Evolutionary conservation across 2,797 vertebrate species (phyloP), one percentile per base, ranked within the genome.

Genomic region (Apodemus agrarius): DNA sequence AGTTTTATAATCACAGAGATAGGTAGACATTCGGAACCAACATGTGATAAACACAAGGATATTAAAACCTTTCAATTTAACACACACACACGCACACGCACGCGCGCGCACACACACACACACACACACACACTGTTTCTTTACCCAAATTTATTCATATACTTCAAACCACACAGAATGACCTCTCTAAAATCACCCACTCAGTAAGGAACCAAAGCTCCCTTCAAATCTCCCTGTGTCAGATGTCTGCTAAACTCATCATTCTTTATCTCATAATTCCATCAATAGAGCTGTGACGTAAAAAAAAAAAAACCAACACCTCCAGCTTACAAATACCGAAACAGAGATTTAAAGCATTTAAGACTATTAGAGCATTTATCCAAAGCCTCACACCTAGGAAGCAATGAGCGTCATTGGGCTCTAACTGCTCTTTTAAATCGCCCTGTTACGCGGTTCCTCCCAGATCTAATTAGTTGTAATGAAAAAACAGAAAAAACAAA

Each of bases 401-500:
- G 19, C 22, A n/a, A 17, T 75, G 11, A 21, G 61, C 91, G 26
- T 92, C 79, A 94, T 83, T 72, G 69, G 90, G 52, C 34, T 95
- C 88, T 65, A 94, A 92, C 82, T 80, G n/a, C 4, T 86, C 67
- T 49, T n/a, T 92, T 91, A 84, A 94, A 78, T 97, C 69, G 67
- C 59, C 10, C 40, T 17, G 29, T 16, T 89, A 34, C 16, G 31
- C n/a, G 81, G 52, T 52, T 43, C 63, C 81, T 92, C 69, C 94
- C 49, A 76, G 54, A 89, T 80, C 29, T 80, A 85, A 93, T 94
- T 80, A 90, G 37, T 91, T 69, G 89, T 94, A 76, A 87, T 96
- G 76, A 84, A 89, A 57, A 46, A 46, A 59, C 16, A 57, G 69
- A 61, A 81, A 89, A 43, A 67, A 52, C 29, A 12, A 63, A 75